Evolutionary conservation across 2,888 invertebrate species (phyloP).

Genomic region (Stenolophus ochropezus): DNA sequence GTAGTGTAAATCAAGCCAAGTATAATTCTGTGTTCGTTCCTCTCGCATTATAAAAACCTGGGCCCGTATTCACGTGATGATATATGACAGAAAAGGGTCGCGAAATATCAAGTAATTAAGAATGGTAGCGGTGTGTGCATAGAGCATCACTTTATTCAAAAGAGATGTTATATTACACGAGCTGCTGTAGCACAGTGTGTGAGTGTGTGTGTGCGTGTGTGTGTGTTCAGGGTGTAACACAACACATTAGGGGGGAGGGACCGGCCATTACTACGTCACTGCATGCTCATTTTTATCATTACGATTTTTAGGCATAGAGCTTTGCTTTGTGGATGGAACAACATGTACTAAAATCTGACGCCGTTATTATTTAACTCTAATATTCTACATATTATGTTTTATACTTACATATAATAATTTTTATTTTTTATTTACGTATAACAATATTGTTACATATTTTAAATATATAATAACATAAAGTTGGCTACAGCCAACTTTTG

Average conservation of each 20-base stretch:
- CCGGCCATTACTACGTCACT: slow-evolving; percentile 50
- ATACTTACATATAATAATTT: no score
- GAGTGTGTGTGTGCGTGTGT: not conserved
- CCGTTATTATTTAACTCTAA: not conserved
- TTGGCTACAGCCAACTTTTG: no score
- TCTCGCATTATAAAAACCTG: slow-evolving; percentile 43
- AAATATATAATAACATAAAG: no score
- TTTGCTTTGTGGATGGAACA: not conserved
- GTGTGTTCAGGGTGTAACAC: slow-evolving; percentile 22
- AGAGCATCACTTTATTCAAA: slow-evolving; percentile 64
- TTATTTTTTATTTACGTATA: no score
- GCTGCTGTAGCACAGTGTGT: slow-evolving; percentile 11
- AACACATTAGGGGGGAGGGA: slow-evolving; percentile 43
- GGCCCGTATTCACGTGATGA: slow-evolving; percentile 61
- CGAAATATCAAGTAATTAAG: slow-evolving; percentile 66
- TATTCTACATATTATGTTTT: no score
- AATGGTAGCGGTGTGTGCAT: slow-evolving; percentile 63
- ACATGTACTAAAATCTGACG: not conserved
- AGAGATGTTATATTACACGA: slow-evolving; percentile 60
- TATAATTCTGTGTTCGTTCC: slow-evolving; percentile 43
- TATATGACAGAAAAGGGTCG: slow-evolving; percentile 66
- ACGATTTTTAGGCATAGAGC: slow-evolving; percentile 44
- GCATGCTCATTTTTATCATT: slow-evolving; percentile 58
- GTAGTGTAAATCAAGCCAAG: slow-evolving; percentile 7
- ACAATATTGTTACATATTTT: no score